Evolutionary conservation across 1,140 invertebrate genomes (phyloP).

Genomic region (Cephus cinctus): DNA sequence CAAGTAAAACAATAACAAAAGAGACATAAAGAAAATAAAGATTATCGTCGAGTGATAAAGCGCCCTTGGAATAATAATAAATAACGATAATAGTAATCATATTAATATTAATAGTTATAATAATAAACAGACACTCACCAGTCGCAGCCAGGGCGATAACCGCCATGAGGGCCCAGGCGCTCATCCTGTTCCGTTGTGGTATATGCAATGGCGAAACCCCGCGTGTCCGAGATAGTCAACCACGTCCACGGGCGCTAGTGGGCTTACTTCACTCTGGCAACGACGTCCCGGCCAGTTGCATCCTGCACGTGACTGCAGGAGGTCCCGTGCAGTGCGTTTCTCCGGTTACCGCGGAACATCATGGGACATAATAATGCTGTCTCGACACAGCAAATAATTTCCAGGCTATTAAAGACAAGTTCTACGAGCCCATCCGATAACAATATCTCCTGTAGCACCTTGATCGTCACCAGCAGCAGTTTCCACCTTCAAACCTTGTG

Average conservation of each 20-base stretch:
- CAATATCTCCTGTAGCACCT: too few relatives aligned
- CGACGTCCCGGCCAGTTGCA: too few relatives aligned
- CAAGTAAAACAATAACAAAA: too few relatives aligned
- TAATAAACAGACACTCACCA: slow-evolving; percentile 37
- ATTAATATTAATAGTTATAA: background rate
- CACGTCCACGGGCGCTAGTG: slow-evolving; percentile 12
- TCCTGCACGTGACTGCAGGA: slow-evolving; percentile 12
- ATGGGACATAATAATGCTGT: too few relatives aligned
- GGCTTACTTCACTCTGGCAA: slow-evolving; percentile 18
- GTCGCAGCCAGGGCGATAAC: slow-evolving; percentile 54
- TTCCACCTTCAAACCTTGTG: too few relatives aligned
- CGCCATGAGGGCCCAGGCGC: slow-evolving; percentile 53
- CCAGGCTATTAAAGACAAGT: too few relatives aligned
- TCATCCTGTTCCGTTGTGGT: slow-evolving; percentile 45
- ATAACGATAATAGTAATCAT: background rate
- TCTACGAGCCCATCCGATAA: too few relatives aligned
- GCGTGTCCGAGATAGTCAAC: slow-evolving; percentile 6
- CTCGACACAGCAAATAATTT: too few relatives aligned
- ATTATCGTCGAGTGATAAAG: too few relatives aligned
- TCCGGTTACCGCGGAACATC: slow-evolving; percentile 14
- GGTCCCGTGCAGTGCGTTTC: slow-evolving; percentile 16
- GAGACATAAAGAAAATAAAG: too few relatives aligned
- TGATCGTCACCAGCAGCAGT: too few relatives aligned
- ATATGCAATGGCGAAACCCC: slow-evolving; percentile 17
- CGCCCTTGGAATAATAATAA: slow-evolving; percentile 3